Evolutionary conservation across 2,888 invertebrate genomes (phyloP).

Genomic region (Siphonodentalium dalli): DNA sequence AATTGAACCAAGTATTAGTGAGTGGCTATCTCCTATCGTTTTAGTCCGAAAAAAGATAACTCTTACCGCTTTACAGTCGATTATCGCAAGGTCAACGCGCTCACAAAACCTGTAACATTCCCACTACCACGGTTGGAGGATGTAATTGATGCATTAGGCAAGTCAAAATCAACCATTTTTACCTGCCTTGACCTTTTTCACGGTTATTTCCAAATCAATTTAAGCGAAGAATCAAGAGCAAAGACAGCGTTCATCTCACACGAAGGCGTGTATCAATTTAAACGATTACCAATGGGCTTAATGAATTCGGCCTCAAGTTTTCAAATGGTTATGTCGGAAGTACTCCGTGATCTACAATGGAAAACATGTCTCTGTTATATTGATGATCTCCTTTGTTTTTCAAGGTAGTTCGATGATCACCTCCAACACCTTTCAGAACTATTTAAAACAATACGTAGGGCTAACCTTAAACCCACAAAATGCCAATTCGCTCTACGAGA

Average conservation of each 20-base stretch:
- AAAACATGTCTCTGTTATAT: slow-evolving; percentile 30
- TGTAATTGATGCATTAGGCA: slow-evolving; percentile 23
- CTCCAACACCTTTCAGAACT: slow-evolving; percentile 24
- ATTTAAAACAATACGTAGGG: slow-evolving; percentile 24
- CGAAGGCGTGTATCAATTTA: slow-evolving; percentile 27
- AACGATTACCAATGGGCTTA: slow-evolving; percentile 30
- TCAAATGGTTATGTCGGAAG: slow-evolving; percentile 25
- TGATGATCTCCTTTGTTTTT: slow-evolving; percentile 30
- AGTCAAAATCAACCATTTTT: slow-evolving; percentile 14
- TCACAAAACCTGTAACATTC: slow-evolving; percentile 24
- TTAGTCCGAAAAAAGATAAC: slow-evolving; percentile 25
- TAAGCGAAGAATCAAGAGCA: slow-evolving; percentile 18
- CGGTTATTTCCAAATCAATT: slow-evolving; percentile 29
- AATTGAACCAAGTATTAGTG: slow-evolving; percentile 22
- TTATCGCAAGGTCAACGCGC: slow-evolving; percentile 24
- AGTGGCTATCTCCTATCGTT: slow-evolving; percentile 29
- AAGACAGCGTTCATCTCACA: slow-evolving; percentile 31
- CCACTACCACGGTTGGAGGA: slow-evolving; percentile 26
- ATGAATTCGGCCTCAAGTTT: slow-evolving; percentile 25
- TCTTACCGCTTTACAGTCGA: slow-evolving; percentile 31
- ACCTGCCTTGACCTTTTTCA: slow-evolving; percentile 21
- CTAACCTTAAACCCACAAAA: slow-evolving; percentile 31
- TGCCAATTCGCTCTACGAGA: slow-evolving; percentile 26
- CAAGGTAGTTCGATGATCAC: slow-evolving; percentile 27
- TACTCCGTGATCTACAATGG: slow-evolving; percentile 28